phyloP scores from a whole-genome alignment of 2,113 vertebrate species.

The Marcusenius ussheri region DNA sequence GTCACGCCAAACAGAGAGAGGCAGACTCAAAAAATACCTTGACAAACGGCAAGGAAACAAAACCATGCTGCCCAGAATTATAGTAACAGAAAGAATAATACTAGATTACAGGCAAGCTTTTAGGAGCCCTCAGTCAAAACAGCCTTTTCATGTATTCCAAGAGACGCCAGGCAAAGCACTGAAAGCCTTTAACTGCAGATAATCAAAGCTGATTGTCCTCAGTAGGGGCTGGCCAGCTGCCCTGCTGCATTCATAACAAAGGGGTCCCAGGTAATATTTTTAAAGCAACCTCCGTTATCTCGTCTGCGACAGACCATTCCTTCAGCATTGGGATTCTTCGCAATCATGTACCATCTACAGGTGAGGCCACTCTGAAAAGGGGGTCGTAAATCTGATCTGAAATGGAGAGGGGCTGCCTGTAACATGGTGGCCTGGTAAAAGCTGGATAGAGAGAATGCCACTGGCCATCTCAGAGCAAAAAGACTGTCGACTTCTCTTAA shows the following conservation, averaged over 20 bases:
- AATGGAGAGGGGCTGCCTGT: not conserved
- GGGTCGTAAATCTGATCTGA: not conserved
- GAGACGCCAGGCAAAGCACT: not conserved
- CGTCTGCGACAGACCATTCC: not conserved
- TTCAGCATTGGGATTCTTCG: not conserved
- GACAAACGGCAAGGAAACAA: not conserved
- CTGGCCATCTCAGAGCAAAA: not conserved
- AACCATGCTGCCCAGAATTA: not conserved
- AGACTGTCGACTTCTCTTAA: not conserved
- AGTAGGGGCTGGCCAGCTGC: not conserved
- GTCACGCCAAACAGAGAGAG: not conserved
- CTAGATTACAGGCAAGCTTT: not conserved
- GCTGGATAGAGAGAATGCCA: not conserved
- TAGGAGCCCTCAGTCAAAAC: not conserved
- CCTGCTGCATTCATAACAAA: not conserved
- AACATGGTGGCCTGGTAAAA: not conserved
- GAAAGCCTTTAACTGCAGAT: not conserved
- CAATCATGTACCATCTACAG: not conserved
- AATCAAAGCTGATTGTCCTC: not conserved
- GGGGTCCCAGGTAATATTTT: not conserved
- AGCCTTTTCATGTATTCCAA: not conserved
- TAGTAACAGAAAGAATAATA: not conserved
- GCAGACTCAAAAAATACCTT: not conserved
- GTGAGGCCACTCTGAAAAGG: not conserved
- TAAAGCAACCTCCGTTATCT: not conserved